These are phyloP conservation scores for Leptestheria dahalacensis DNA, from an alignment of 1,140 invertebrate species.

Conservation along the genomic window DNA sequence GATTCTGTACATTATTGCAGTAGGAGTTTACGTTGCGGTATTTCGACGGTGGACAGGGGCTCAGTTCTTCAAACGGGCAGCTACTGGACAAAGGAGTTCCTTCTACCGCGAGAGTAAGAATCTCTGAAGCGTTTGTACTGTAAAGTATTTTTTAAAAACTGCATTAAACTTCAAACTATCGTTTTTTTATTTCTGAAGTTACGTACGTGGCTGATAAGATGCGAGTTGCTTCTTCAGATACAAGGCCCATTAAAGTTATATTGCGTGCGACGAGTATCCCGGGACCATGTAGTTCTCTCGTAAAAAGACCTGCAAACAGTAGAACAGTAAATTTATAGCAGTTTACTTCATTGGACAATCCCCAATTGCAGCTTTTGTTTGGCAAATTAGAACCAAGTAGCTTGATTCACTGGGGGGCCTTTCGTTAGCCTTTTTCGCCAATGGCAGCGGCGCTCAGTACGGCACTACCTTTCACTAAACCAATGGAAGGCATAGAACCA, in stretches of 20 bases:
- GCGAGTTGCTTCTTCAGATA: background rate
- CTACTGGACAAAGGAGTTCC: constrained; percentile 27
- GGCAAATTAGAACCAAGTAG: no score
- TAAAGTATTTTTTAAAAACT: background rate
- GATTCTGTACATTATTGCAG: constrained; percentile 42
- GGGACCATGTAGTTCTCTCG: background rate
- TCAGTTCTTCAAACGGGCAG: constrained; percentile 32
- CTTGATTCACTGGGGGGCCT: no score
- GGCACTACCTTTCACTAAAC: no score
- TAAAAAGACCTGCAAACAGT: background rate
- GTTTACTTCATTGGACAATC: no score
- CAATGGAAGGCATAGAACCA: no score
- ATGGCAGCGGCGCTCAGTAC: no score
- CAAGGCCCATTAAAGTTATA: background rate
- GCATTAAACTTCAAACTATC: background rate
- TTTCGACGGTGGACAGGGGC: constrained; percentile 32
- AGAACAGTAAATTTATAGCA: no score
- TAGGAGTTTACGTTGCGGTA: constrained; percentile 27
- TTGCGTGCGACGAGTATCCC: background rate
- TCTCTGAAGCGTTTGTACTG: background rate
- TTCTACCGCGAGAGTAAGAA: constrained; percentile 19
- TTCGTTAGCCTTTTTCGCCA: no score
- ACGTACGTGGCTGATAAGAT: background rate
- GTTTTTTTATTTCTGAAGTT: background rate
- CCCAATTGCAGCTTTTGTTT: no score